These are phyloP conservation scores for Chymomyza caudatula DNA, from an alignment of 2,888 invertebrate genomes.

Conservation along the genomic window DNA sequence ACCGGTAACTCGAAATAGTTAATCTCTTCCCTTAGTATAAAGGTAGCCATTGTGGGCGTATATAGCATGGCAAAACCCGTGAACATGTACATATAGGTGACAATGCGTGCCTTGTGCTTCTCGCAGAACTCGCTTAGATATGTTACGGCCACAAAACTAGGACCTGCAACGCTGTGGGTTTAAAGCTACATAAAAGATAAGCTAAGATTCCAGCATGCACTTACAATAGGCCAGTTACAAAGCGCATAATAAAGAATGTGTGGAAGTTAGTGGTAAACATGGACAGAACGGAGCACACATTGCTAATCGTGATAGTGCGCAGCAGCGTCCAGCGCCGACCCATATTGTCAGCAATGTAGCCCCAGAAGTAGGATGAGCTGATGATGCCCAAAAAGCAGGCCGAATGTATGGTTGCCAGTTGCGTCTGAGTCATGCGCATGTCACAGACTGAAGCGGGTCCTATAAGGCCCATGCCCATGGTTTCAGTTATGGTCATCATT, in stretches of 20 bases:
- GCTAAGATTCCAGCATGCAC: constrained; percentile 10
- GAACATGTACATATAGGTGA: constrained; percentile 59
- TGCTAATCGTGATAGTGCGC: constrained; percentile 41
- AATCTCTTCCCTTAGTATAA: constrained; percentile 10
- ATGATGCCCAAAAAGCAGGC: constrained; percentile 53
- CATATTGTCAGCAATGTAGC: constrained; percentile 50
- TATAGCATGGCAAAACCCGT: constrained; percentile 55
- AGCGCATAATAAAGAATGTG: constrained; percentile 48
- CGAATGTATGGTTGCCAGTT: constrained; percentile 31
- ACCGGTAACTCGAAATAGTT: constrained; percentile 33
- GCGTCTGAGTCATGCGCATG: constrained; percentile 37
- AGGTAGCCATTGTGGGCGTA: constrained; percentile 37
- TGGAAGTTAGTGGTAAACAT: constrained; percentile 51
- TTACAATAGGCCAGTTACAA: constrained; percentile 59
- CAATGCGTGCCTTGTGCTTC: constrained; percentile 29
- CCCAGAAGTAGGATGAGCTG: constrained; percentile 56
- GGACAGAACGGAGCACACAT: constrained; percentile 42
- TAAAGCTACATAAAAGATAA: not conserved
- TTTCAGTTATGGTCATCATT: constrained; percentile 55
- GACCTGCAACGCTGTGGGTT: constrained; percentile 47
- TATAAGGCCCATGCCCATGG: constrained; percentile 58
- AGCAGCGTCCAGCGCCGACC: constrained; percentile 55
- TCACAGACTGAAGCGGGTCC: constrained; percentile 50
- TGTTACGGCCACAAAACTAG: constrained; percentile 48
- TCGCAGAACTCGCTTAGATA: constrained; percentile 60